A percentile compares a stretch with the other conserved stretches of the same genome.
phyloP scores from a whole-genome alignment of 2,113 vertebrate species.

The Odocoileus hemionus region DNA sequence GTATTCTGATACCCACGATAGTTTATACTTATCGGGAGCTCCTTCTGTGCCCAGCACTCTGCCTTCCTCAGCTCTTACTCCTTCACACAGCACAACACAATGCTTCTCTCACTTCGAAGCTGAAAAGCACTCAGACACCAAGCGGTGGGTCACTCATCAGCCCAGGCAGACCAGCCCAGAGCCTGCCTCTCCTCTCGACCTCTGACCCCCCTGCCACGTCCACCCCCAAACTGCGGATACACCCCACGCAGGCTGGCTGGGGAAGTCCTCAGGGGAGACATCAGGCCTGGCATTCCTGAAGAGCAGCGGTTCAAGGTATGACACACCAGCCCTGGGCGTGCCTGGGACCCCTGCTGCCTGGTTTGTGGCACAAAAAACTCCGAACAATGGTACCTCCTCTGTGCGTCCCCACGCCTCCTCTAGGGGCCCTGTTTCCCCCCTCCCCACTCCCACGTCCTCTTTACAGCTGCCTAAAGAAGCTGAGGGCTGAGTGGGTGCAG shows the following conservation, averaged over 20 bases:
- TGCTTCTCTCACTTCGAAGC: background rate
- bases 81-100: no score
- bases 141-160: background rate
- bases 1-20: background rate
- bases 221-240: background rate
- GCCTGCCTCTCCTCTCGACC: background rate
- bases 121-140: background rate
- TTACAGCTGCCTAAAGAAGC: background rate
- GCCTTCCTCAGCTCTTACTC: background rate
- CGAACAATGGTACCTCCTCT: background rate
- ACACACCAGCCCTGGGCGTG: background rate
- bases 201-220: background rate
- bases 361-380: background rate
- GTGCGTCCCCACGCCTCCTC: background rate
- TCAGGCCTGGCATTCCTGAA: background rate
- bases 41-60: background rate
- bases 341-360: background rate
- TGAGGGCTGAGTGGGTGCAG: background rate
- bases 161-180: background rate
- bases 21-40: background rate
- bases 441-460: background rate
- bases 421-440: background rate
- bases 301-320: background rate
- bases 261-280: background rate
- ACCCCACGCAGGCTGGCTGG: background rate